Percentiles rank a stretch among this genome's conserved stretches.
These are phyloP conservation scores for Mus spicilegus DNA, from an alignment of 2,113 vertebrate species.

Conservation along the genomic window DNA sequence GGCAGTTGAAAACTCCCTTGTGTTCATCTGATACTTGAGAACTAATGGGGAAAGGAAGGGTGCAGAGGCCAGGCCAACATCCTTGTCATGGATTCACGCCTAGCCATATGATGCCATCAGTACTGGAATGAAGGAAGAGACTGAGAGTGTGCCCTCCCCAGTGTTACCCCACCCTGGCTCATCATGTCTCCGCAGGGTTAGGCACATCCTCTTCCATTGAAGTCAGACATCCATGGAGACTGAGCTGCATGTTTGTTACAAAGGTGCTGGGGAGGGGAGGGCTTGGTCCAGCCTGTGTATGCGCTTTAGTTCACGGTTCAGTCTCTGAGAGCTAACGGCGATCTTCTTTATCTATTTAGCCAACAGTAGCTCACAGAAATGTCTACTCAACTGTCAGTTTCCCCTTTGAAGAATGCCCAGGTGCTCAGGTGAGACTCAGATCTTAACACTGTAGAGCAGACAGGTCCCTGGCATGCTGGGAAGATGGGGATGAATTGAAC, in stretches of 20 bases:
- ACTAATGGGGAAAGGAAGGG: neutral
- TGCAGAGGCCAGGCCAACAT: neutral
- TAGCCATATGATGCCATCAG: neutral
- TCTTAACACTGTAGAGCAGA: neutral
- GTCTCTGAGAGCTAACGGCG: neutral
- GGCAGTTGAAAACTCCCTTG: neutral
- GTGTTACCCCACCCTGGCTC: too few species aligned
- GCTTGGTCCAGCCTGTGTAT: too few species aligned
- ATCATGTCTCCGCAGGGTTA: too few species aligned
- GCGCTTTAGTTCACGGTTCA: neutral
- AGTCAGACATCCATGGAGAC: too few species aligned
- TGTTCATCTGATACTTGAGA: slow-evolving; percentile 3
- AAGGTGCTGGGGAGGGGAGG: too few species aligned
- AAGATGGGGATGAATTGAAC: neutral
- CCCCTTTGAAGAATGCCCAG: neutral
- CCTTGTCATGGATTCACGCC: neutral
- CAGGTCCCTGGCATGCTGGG: neutral
- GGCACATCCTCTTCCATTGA: too few species aligned
- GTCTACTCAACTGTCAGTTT: neutral
- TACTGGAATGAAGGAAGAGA: neutral
- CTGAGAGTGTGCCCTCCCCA: neutral
- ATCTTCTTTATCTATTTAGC: neutral
- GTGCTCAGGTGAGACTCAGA: neutral
- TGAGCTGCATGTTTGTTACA: too few species aligned
- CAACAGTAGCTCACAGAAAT: neutral